Percentiles rank a stretch among this genome's conserved stretches.
These are phyloP conservation scores for Euphydryas editha DNA, from an alignment of 2,888 invertebrate genomes.

Conservation along the genomic window DNA sequence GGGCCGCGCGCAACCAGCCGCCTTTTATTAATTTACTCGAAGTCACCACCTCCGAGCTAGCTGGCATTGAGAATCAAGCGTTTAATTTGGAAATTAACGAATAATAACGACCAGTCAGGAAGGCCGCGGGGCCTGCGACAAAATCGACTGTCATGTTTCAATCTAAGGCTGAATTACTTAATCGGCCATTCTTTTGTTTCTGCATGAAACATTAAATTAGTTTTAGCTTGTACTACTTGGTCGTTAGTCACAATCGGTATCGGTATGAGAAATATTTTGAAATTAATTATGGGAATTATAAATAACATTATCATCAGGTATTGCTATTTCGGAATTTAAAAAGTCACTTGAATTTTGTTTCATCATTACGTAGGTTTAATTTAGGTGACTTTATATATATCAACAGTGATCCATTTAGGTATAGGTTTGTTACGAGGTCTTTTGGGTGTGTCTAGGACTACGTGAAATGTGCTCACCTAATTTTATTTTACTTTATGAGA, in stretches of 20 bases:
- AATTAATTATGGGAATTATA: constrained; percentile 27
- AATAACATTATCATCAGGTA: neutral
- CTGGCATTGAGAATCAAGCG: constrained; percentile 81
- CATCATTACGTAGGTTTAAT: neutral
- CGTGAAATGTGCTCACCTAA: constrained; percentile 73
- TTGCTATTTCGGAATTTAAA: too few relatives aligned
- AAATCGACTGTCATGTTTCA: constrained; percentile 61
- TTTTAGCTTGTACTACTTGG: constrained; percentile 39
- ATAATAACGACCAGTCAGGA: constrained; percentile 73
- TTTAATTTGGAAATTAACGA: constrained; percentile 81
- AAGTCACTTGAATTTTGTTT: neutral
- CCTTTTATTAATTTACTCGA: constrained; percentile 78
- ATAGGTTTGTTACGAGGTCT: constrained; percentile 17
- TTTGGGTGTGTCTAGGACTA: constrained; percentile 50
- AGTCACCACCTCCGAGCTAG: constrained; percentile 73
- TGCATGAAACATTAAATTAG: constrained; percentile 29
- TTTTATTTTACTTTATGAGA: constrained; percentile 67
- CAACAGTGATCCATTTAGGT: neutral
- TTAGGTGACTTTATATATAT: neutral
- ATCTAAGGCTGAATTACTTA: constrained; percentile 48
- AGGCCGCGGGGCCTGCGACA: constrained; percentile 75
- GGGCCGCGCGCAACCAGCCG: constrained; percentile 72
- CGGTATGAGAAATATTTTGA: constrained; percentile 17
- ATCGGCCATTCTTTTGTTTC: constrained; percentile 43
- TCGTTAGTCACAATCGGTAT: constrained; percentile 30